Percentiles rank a stretch among this genome's conserved stretches.
Conservation (phyloP, 2,113 vertebrate genomes). For the Procavia capensis region DNA sequence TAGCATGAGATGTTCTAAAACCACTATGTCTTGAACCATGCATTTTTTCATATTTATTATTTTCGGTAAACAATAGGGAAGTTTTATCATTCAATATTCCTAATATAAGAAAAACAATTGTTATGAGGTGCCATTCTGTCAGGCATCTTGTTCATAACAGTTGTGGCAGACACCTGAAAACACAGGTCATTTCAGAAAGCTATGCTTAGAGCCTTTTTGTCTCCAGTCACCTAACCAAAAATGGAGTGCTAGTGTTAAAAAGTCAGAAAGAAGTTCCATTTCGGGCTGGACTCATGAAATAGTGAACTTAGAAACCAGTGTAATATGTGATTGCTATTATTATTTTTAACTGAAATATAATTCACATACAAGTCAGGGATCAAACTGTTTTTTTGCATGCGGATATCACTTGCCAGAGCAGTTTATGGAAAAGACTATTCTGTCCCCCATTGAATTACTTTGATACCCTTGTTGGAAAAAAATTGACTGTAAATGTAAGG, state of each 20-base stretch:
- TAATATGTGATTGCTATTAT: neutral
- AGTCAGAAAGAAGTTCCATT: neutral
- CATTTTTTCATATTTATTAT: neutral
- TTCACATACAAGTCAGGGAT: neutral
- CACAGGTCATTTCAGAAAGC: neutral
- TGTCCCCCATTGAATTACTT: neutral
- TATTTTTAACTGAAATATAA: slow-evolving; percentile 38
- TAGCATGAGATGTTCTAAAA: neutral
- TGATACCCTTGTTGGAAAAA: neutral
- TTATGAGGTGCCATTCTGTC: neutral
- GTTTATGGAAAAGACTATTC: neutral
- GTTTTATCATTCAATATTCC: neutral
- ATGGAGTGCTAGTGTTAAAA: neutral
- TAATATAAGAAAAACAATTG: neutral
- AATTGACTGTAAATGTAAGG: neutral
- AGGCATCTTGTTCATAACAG: neutral
- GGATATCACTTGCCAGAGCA: neutral
- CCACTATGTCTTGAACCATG: neutral
- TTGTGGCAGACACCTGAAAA: neutral
- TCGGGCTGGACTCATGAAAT: neutral
- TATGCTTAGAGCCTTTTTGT: neutral
- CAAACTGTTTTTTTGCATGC: neutral
- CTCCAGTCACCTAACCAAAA: neutral
- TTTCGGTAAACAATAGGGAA: neutral
- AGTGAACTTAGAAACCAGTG: slow-evolving; percentile 17